phyloP scores from a whole-genome alignment of 2,888 invertebrate genomes.

The Caenorhabditis sp. region DNA sequence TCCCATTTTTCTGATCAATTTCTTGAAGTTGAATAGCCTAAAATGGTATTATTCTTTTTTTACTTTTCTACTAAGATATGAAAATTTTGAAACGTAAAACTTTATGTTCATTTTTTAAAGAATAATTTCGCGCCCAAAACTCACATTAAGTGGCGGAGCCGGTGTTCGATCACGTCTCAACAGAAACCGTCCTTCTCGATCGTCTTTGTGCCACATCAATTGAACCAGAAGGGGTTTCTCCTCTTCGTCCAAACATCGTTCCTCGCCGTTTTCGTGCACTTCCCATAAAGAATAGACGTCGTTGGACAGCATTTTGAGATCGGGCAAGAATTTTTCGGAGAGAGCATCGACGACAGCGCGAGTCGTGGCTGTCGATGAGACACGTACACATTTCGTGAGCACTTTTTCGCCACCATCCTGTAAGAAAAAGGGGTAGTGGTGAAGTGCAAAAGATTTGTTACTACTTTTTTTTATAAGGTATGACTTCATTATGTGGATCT shows the following conservation, averaged over 20 bases:
- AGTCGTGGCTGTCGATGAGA: conserved; percentile 93
- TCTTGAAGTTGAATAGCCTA: conserved; percentile 37
- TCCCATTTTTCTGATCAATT: conserved; percentile 74
- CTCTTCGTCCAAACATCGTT: conserved; percentile 86
- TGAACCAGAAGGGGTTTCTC: conserved; percentile 96
- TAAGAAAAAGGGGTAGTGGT: conserved; percentile 5
- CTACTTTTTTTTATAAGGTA: too few relatives aligned
- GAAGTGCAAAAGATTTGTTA: too few relatives aligned
- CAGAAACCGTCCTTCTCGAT: conserved; percentile 94
- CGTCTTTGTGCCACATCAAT: conserved; percentile 98
- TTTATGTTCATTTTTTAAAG: background rate
- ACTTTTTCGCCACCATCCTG: conserved; percentile 97
- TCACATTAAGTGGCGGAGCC: conserved; percentile 47
- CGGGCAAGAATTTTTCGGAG: conserved; percentile 98
- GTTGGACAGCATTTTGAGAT: conserved; percentile 89
- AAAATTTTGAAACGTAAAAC: conserved; percentile 5
- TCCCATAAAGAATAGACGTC: conserved; percentile 80
- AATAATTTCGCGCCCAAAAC: conserved; percentile 3
- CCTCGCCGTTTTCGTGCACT: conserved; percentile 82
- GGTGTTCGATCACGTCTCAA: conserved; percentile 75
- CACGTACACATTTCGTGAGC: conserved; percentile 97
- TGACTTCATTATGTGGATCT: too few relatives aligned
- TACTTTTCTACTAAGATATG: too few relatives aligned
- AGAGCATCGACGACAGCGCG: conserved; percentile 91
- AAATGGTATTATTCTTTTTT: too few relatives aligned